phyloP scores from a whole-genome alignment of 2,888 invertebrate genomes.

The Acutogordius australiensis region DNA sequence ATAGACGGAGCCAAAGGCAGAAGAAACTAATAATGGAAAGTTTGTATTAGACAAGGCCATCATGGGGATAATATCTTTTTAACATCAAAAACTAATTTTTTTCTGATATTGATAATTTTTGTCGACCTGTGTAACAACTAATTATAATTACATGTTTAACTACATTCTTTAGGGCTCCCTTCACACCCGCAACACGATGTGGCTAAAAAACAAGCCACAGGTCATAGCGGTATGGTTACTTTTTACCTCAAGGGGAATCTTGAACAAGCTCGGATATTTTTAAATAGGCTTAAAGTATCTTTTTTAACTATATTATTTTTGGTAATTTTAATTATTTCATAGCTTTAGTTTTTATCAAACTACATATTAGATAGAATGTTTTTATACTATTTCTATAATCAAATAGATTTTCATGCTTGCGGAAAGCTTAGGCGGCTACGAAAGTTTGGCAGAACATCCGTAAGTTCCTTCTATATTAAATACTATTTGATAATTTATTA shows the following conservation, averaged over 20 bases:
- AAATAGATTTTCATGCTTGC: constrained; percentile 46
- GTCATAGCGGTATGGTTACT: constrained; percentile 67
- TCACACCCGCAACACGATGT: constrained; percentile 57
- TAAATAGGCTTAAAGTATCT: constrained; percentile 34
- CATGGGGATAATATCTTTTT: too few species aligned
- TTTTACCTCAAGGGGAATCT: constrained; percentile 52
- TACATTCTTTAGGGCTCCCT: constrained; percentile 33
- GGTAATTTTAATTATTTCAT: background rate
- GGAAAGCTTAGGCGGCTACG: constrained; percentile 76
- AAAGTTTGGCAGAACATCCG: constrained; percentile 70
- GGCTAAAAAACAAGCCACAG: constrained; percentile 45
- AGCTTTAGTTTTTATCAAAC: too few species aligned
- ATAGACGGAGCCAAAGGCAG: too few species aligned
- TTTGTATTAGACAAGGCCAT: too few species aligned
- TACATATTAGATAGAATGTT: too few species aligned
- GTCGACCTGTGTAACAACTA: too few species aligned
- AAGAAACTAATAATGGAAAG: too few species aligned
- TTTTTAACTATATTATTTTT: constrained; percentile 1
- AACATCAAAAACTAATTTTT: too few species aligned
- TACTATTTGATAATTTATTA: background rate
- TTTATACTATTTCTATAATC: too few species aligned
- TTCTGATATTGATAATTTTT: too few species aligned
- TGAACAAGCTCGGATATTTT: constrained; percentile 40
- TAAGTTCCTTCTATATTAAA: constrained; percentile 13
- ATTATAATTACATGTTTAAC: constrained; percentile 14